Percentiles rank a stretch among this genome's conserved stretches.
These are phyloP conservation scores for Colinus virginianus DNA, from an alignment of 2,113 vertebrate species.

Conservation along the genomic window DNA sequence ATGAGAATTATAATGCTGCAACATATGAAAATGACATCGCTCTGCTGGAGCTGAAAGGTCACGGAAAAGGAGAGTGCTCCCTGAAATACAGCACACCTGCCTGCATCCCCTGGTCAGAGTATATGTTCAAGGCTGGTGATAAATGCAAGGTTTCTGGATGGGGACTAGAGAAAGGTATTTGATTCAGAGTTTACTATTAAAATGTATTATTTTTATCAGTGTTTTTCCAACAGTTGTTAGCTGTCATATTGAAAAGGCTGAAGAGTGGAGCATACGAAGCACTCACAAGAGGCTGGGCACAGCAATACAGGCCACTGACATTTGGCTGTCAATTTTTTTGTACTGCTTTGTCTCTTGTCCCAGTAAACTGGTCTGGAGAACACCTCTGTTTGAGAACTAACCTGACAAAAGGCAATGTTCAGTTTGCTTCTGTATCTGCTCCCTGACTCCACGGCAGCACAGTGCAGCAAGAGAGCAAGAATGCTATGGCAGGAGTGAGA, in stretches of 20 bases:
- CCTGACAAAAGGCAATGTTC: not conserved
- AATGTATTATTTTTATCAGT: not conserved
- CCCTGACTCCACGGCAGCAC: not conserved
- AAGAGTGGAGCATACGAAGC: not conserved
- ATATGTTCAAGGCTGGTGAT: constrained; percentile 84
- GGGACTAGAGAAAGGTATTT: constrained; percentile 86
- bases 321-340: not conserved
- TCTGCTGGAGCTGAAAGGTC: constrained; percentile 82
- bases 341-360: not conserved
- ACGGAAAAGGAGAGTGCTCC: constrained; percentile 50
- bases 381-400: not conserved
- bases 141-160: constrained; percentile 92
- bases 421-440: not conserved
- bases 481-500: not conserved
- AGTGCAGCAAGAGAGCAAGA: not conserved
- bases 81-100: constrained; percentile 70
- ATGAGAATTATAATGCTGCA: constrained; percentile 79
- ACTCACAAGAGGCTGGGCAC: not conserved
- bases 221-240: not conserved
- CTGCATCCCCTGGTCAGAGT: constrained; percentile 89
- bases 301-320: not conserved
- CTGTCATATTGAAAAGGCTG: not conserved
- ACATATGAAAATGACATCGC: constrained; percentile 94
- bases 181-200: not conserved
- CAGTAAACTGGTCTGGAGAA: not conserved